A percentile compares a stretch with the other conserved stretches of the same genome.
phyloP scores from a whole-genome alignment of 2,113 vertebrate genomes.

The Stercorarius parasiticus region DNA sequence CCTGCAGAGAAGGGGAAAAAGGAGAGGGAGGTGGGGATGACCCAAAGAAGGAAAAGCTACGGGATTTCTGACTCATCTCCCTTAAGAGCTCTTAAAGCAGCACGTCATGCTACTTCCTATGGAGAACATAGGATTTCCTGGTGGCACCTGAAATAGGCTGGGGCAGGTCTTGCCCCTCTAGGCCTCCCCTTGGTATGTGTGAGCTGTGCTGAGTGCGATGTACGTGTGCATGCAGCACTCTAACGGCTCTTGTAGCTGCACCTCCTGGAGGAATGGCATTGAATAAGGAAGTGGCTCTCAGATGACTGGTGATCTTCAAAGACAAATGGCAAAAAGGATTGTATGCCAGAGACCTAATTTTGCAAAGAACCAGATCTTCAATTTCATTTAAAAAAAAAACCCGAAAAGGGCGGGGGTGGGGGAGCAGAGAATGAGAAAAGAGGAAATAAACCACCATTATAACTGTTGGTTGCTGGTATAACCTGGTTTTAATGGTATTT shows the following conservation, averaged over 20 bases:
- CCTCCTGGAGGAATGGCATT: neutral
- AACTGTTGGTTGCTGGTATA: neutral
- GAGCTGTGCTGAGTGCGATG: neutral
- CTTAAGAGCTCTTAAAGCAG: neutral
- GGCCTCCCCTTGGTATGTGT: rapidly evolving
- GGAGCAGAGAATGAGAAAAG: too few species aligned
- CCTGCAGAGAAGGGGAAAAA: neutral
- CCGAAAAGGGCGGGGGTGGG: too few species aligned
- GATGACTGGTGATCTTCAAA: neutral
- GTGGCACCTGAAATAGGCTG: neutral
- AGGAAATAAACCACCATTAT: neutral
- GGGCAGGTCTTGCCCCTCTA: neutral
- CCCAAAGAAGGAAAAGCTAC: neutral
- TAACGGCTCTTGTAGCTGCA: neutral
- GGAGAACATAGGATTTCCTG: neutral
- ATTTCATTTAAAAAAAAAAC: neutral
- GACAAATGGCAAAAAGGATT: neutral
- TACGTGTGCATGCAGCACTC: rapidly evolving
- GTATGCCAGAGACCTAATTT: neutral
- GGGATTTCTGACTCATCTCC: neutral
- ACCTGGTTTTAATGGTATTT: neutral
- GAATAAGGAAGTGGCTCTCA: neutral
- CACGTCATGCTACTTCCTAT: neutral
- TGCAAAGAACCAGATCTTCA: neutral
- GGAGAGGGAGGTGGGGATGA: neutral